Evolutionary conservation across 2,797 vertebrate species (phyloP), one percentile per base, ranked within the genome.

Genomic region (Phyllotis vaccarum): DNA sequence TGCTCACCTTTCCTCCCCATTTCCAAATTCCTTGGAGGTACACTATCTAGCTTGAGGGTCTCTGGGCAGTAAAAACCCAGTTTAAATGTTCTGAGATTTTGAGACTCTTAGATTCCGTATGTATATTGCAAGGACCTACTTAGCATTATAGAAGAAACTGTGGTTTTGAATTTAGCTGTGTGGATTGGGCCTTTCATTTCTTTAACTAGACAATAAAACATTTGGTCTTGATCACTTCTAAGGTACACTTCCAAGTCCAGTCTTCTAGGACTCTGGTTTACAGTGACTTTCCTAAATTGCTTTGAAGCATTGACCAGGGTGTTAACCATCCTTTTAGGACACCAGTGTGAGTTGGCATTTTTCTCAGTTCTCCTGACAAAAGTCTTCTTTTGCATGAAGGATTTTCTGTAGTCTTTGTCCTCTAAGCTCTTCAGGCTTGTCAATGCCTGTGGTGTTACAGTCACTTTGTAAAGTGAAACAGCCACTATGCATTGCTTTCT

Each of bases 401-500:
- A 68, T 95, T 96, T 86, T 95, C 86, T 31, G 60, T 66, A 72
- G 82, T 78, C 11, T 93, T 76, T 4, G 31, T 91, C 95, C 92
- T 93, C 78, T 14, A 0, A 19, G 43, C 80, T 92, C 94, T 85
- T 54, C 19, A 62, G 89, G 64, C 91, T 89, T 80, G 74, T 95
- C 52, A 60, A 16, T 56, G 40, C 17, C n/a, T n/a, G 4, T 7
- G 89, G 93, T 52, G 21, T 1, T 66, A 74, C 66, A 72, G 83
- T 76, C 92, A 96, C 96, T 94, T 96, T 87, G 94, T 64, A 43
- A 56, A 90, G 64, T 24, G 94, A 76, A 94, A 87, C 27, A n/a
- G 60, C 68, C 94, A 46, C 89, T 96, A 79, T 93, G 95, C 66
- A 85, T 94, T 96, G 81, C 89, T 91, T 85, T 78, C 89, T 96